Evolutionary conservation across 2,888 invertebrate genomes (phyloP), one percentile per base, ranked within the genome.

Genomic region (Craniophora ligustri): DNA sequence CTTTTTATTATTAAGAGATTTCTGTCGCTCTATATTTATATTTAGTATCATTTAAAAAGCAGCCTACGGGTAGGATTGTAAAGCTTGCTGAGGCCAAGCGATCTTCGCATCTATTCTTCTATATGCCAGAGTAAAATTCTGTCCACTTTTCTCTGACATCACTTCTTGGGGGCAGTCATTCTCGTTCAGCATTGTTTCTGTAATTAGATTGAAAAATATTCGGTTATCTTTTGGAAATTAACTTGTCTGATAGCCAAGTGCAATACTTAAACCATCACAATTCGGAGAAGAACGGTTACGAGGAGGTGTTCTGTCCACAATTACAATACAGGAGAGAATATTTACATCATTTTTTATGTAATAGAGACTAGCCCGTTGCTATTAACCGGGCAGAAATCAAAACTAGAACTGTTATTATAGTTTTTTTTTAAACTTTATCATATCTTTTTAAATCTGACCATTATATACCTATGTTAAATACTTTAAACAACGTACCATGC

Each of bases 71-170:
- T 91, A 93, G 23, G 94, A 94, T 10, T 85, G 79, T 35, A 94
- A 55, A 0, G 93, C 93, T 66, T 95, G 95, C 67, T 95, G 95
- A 49, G 99, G 99, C 99, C 99, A 99, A 53, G 98, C 98, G 73
- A 99, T 99, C 92, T 98, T 99, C 19, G 98, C 98, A 84, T 98
- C 99, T 86, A 97, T 97, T 62, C 99, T 94, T 91, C 99, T 98
- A 93, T 98, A 99, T 13, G 98, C 99, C 87, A 99, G 95, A 85
- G 98, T 97, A 89, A 98, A 98, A 81, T 98, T 97, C 82, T 96
- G 96, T 46, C 96, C 96, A 72, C 95, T 96, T 71, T 95, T 95
- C 69, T 95, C 95, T 15, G 94, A 90, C 86, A 97, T 96, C 31
- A 98, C 95, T 81, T 97, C 96, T 93, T 98, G 98, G 1, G 98